Evolutionary conservation across 2,888 invertebrate genomes (phyloP).

Genomic region (Spilosoma lubricipeda): DNA sequence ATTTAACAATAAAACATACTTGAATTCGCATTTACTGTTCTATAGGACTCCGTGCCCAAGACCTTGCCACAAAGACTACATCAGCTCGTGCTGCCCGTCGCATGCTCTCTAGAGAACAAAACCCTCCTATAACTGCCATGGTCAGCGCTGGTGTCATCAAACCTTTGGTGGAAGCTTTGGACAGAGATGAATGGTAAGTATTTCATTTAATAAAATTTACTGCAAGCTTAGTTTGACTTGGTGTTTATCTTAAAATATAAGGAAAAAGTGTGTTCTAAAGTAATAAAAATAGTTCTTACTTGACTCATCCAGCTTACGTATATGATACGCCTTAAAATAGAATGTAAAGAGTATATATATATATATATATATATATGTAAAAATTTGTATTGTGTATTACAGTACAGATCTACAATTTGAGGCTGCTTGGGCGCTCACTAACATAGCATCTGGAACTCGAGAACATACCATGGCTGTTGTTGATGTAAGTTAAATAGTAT

Average conservation of each 20-base stretch:
- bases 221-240: neutral
- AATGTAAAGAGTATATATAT: neutral
- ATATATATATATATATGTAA: no score
- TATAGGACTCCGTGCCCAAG: conserved; percentile 88
- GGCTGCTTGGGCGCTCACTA: conserved; percentile 98
- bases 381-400: conserved; percentile 50
- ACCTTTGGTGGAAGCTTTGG: conserved; percentile 92
- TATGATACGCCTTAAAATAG: neutral
- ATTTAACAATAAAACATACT: neutral
- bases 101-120: conserved; percentile 94
- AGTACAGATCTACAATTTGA: conserved; percentile 95
- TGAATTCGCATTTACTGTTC: conserved; percentile 25
- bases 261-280: neutral
- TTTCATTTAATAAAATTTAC: neutral
- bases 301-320: neutral
- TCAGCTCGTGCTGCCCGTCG: conserved; percentile 95
- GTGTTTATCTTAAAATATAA: neutral
- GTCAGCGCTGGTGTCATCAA: conserved; percentile 94
- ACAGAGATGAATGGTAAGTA: conserved; percentile 89
- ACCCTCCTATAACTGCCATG: conserved; percentile 96
- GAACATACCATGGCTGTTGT: conserved; percentile 96
- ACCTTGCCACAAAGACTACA: conserved; percentile 87
- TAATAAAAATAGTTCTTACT: neutral
- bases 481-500: conserved; percentile 68
- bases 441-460: conserved; percentile 97